phyloP scores from a whole-genome alignment of 2,888 invertebrate species.

The Papilio elwesi region DNA sequence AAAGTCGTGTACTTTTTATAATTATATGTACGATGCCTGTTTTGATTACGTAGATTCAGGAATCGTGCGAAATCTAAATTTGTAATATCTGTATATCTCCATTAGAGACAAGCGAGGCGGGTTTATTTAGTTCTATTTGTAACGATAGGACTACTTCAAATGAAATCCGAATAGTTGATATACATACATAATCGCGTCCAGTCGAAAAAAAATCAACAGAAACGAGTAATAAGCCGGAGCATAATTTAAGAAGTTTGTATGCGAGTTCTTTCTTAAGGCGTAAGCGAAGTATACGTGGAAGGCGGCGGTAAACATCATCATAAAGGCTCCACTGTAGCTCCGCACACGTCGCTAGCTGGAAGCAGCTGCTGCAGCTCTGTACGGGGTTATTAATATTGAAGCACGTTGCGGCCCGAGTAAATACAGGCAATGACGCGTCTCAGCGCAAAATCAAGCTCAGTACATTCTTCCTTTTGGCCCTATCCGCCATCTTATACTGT shows the following conservation, averaged over 20 bases:
- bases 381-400: constrained; percentile 80
- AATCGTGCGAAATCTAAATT: too few species aligned
- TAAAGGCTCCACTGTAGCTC: constrained; percentile 67
- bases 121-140: too few species aligned
- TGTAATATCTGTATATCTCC: too few species aligned
- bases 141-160: too few species aligned
- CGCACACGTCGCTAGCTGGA: constrained; percentile 48
- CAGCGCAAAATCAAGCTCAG: constrained; percentile 56
- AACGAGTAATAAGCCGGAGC: constrained; percentile 27
- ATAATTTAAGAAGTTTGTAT: constrained; percentile 47
- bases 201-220: constrained; percentile 25
- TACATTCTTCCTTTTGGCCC: constrained; percentile 49
- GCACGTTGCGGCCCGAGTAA: constrained; percentile 65
- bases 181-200: not conserved
- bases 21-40: too few species aligned
- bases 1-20: too few species aligned
- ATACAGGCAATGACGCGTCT: constrained; percentile 63
- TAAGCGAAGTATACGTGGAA: constrained; percentile 51
- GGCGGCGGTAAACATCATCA: constrained; percentile 75
- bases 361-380: constrained; percentile 65
- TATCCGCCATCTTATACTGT: constrained; percentile 38
- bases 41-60: too few species aligned
- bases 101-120: too few species aligned
- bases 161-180: not conserved
- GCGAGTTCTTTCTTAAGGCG: constrained; percentile 61